A percentile compares a stretch with the other conserved stretches of the same genome.
Evolutionary conservation across 2,888 invertebrate genomes (phyloP).

Genomic region (Galeruca laticollis): DNA sequence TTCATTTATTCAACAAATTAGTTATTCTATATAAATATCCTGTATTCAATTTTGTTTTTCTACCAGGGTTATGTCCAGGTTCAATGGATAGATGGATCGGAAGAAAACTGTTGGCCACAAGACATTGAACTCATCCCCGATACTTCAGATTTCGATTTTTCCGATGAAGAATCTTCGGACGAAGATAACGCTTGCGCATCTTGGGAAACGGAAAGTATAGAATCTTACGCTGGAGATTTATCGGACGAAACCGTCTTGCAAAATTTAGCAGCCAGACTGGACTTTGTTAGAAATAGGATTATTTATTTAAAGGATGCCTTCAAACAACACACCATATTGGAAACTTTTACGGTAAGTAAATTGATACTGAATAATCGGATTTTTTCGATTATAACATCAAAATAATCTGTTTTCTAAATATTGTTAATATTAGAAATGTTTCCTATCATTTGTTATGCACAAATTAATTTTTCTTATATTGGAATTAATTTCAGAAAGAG

Average conservation of each 20-base stretch:
- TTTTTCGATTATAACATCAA: no score
- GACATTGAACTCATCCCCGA: slow-evolving; percentile 77
- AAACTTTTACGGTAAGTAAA: slow-evolving; percentile 75
- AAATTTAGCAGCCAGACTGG: slow-evolving; percentile 76
- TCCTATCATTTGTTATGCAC: no score
- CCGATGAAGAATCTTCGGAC: slow-evolving; percentile 66
- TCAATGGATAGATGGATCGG: slow-evolving; percentile 91
- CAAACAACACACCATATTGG: slow-evolving; percentile 79
- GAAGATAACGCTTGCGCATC: slow-evolving; percentile 65
- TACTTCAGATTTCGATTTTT: slow-evolving; percentile 81
- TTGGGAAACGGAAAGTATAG: slow-evolving; percentile 85
- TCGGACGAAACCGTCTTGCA: slow-evolving; percentile 67
- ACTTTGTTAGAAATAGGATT: slow-evolving; percentile 63
- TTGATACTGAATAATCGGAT: neutral
- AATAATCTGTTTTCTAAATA: no score
- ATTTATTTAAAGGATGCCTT: slow-evolving; percentile 80
- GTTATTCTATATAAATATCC: no score
- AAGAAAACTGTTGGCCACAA: slow-evolving; percentile 93
- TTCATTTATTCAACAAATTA: no score
- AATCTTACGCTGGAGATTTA: slow-evolving; percentile 70
- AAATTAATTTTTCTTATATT: no score
- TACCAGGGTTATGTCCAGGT: slow-evolving; percentile 81
- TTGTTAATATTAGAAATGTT: no score
- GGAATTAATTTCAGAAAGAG: no score
- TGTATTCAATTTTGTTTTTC: neutral